Percentiles rank a stretch among this genome's conserved stretches.
Conservation (phyloP, 2,797 vertebrate genomes). For the Scleropages formosus region DNA sequence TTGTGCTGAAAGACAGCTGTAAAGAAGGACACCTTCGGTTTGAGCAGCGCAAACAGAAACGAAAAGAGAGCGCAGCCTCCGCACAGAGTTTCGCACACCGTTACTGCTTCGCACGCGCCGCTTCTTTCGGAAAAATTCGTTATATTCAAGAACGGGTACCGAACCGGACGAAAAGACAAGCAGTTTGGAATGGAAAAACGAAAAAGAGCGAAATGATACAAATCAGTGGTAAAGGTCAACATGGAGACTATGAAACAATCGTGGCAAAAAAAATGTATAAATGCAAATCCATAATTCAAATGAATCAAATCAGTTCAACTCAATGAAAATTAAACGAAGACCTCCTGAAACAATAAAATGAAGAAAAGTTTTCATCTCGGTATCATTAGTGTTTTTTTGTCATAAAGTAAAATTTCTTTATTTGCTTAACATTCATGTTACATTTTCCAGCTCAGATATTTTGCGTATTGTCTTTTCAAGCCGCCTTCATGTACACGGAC, state of each 20-base stretch:
- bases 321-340: background rate
- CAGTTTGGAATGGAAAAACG: background rate
- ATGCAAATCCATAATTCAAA: too few relatives aligned
- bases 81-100: background rate
- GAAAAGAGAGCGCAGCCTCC: background rate
- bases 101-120: background rate
- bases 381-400: background rate
- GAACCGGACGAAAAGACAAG: too few relatives aligned
- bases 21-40: background rate
- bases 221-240: background rate
- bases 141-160: too few relatives aligned
- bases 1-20: constrained; percentile 21
- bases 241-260: background rate
- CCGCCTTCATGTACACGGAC: constrained; percentile 5
- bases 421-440: constrained; percentile 3
- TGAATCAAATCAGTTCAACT: too few relatives aligned
- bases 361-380: background rate
- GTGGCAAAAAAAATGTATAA: background rate
- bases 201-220: background rate
- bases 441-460: background rate
- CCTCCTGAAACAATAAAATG: background rate
- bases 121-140: too few relatives aligned
- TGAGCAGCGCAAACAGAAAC: background rate
- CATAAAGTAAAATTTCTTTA: background rate
- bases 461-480: background rate